These are phyloP conservation scores for Tenthredo livida DNA, from an alignment of 2,888 invertebrate genomes.

Conservation along the genomic window DNA sequence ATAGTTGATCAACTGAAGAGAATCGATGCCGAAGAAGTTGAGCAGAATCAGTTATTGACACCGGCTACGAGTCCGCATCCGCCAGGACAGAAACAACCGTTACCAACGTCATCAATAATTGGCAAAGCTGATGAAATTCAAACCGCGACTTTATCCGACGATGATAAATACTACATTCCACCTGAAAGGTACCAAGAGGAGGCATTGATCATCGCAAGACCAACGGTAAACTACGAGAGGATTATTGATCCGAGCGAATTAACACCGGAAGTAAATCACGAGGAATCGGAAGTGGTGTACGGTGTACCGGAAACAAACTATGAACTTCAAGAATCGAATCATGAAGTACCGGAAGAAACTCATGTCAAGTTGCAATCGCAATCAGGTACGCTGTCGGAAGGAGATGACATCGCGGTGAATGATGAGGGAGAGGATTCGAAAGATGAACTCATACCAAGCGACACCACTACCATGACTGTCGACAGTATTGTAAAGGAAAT, in stretches of 20 bases:
- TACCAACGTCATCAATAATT: neutral
- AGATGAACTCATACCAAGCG: neutral
- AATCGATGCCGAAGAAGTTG: slow-evolving; percentile 64
- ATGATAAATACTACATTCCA: slow-evolving; percentile 26
- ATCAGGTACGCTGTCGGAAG: neutral
- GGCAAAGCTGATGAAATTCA: slow-evolving; percentile 62
- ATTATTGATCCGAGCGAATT: slow-evolving; percentile 66
- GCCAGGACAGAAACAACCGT: slow-evolving; percentile 61
- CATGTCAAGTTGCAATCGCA: neutral
- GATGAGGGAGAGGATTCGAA: neutral
- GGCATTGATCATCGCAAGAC: slow-evolving; percentile 30
- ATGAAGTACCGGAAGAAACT: slow-evolving; percentile 38
- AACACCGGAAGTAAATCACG: slow-evolving; percentile 67
- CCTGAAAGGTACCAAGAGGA: slow-evolving; percentile 46
- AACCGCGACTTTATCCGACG: slow-evolving; percentile 62
- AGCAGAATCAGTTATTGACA: slow-evolving; percentile 56
- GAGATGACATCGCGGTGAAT: neutral
- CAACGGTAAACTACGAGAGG: slow-evolving; percentile 63
- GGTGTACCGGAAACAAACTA: slow-evolving; percentile 61
- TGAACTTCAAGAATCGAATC: slow-evolving; percentile 55
- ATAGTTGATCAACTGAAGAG: slow-evolving; percentile 71
- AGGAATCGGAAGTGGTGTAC: slow-evolving; percentile 61
- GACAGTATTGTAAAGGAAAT: slow-evolving; percentile 68
- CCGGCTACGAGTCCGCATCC: slow-evolving; percentile 65
- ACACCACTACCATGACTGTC: slow-evolving; percentile 58